Evolutionary conservation across 1,140 invertebrate genomes (phyloP).

Genomic region (Macrocentrus cingulum): DNA sequence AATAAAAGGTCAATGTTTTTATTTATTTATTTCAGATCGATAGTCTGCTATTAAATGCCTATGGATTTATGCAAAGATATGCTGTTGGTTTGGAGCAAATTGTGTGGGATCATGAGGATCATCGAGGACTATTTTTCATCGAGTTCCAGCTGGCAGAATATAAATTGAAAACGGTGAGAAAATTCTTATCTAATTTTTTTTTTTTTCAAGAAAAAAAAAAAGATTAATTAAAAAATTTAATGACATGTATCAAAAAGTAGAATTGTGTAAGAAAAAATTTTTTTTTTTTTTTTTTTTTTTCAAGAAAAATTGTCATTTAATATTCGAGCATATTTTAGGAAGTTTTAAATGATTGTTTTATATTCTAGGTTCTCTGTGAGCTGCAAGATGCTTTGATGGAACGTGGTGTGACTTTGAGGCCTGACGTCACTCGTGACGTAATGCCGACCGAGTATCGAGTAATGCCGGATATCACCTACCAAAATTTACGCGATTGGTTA

Average conservation of each 20-base stretch:
- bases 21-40: slow-evolving; percentile 57
- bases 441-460: slow-evolving; percentile 61
- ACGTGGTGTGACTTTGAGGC: slow-evolving; percentile 53
- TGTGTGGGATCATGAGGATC: slow-evolving; percentile 64
- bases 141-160: slow-evolving; percentile 63
- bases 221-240: background rate
- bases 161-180: slow-evolving; percentile 62
- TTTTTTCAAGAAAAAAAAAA: too few species aligned
- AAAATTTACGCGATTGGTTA: slow-evolving; percentile 65
- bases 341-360: too few species aligned
- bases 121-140: slow-evolving; percentile 55
- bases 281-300: too few species aligned
- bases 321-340: too few species aligned
- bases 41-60: slow-evolving; percentile 59
- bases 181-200: slow-evolving; percentile 34
- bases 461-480: slow-evolving; percentile 50
- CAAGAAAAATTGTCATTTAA: too few species aligned
- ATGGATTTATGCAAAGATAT: slow-evolving; percentile 66
- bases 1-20: background rate
- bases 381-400: slow-evolving; percentile 62
- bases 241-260: too few species aligned
- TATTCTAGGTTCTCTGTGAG: slow-evolving; percentile 61
- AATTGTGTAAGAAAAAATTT: too few species aligned
- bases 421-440: slow-evolving; percentile 60
- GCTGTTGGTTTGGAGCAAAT: slow-evolving; percentile 71